These are phyloP conservation scores for Chrysolophus pictus DNA, from an alignment of 2,797 vertebrate species.

Conservation along the genomic window DNA sequence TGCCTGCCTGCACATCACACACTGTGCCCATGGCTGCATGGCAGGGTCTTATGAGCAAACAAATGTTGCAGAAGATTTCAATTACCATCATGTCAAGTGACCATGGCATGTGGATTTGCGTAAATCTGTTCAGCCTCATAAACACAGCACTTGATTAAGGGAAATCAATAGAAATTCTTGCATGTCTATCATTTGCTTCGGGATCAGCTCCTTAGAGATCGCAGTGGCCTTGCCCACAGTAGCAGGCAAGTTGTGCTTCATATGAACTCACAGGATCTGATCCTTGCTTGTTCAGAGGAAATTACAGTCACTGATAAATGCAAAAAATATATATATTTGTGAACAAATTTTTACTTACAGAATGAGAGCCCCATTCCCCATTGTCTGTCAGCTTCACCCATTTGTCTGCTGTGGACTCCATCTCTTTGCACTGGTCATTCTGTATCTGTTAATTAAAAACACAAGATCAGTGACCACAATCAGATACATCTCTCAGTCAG, in stretches of 20 bases:
- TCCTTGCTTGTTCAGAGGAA: neutral
- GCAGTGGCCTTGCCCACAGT: neutral
- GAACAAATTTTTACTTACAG: slow-evolving; percentile 77
- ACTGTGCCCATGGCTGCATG: rapidly evolving
- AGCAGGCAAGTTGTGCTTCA: neutral
- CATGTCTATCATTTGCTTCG: neutral
- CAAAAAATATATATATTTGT: neutral
- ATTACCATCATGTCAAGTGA: neutral
- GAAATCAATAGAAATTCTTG: slow-evolving; percentile 12
- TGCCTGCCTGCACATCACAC: neutral
- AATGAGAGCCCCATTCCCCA: slow-evolving; percentile 92
- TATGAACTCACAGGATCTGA: neutral
- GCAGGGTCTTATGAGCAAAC: neutral
- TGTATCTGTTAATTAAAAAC: slow-evolving; percentile 88
- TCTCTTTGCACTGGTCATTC: slow-evolving; percentile 98
- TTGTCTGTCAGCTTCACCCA: slow-evolving; percentile 93
- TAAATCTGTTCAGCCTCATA: slow-evolving; percentile 15
- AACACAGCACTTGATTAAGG: neutral
- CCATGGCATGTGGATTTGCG: neutral
- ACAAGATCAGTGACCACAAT: slow-evolving; percentile 12
- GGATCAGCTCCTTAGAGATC: neutral
- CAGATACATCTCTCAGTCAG: neutral
- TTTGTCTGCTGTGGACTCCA: slow-evolving; percentile 89
- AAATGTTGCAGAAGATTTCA: slow-evolving; percentile 5
- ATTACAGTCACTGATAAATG: neutral